Evolutionary conservation across 2,888 invertebrate genomes (phyloP).

Genomic region (Alsophila aescularia): DNA sequence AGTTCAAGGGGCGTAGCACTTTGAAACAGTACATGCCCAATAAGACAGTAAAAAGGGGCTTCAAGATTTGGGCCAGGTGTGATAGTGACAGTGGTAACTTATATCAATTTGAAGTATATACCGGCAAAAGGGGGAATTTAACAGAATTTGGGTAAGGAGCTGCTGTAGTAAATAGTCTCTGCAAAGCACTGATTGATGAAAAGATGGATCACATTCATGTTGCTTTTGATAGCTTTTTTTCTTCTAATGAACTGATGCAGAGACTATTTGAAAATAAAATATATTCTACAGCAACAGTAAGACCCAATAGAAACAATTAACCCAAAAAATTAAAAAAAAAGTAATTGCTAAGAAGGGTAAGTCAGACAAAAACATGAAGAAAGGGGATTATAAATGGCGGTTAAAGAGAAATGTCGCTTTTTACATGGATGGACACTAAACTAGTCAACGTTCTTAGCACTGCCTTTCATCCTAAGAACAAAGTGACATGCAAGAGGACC

Average conservation of each 20-base stretch:
- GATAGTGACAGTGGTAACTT: constrained; percentile 18
- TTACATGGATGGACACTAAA: constrained; percentile 24
- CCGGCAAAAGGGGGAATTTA: constrained; percentile 19
- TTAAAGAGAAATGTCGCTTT: constrained; percentile 25
- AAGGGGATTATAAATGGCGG: constrained; percentile 29
- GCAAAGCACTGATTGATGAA: constrained; percentile 27
- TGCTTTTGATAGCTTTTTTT: constrained; percentile 26
- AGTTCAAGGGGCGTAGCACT: constrained; percentile 25
- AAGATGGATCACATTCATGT: constrained; percentile 24
- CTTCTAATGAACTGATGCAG: constrained; percentile 18
- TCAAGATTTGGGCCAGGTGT: constrained; percentile 22
- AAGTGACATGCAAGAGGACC: constrained; percentile 24
- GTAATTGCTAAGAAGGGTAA: constrained; percentile 16
- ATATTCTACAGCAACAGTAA: constrained; percentile 19
- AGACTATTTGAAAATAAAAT: neutral
- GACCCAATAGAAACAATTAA: constrained; percentile 24
- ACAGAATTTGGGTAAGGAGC: constrained; percentile 29
- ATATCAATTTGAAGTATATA: constrained; percentile 24
- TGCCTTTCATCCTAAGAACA: constrained; percentile 16
- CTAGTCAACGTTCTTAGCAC: constrained; percentile 22
- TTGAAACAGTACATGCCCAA: constrained; percentile 26
- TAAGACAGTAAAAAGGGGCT: constrained; percentile 22
- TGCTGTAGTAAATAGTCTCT: constrained; percentile 26
- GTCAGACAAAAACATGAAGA: constrained; percentile 19
- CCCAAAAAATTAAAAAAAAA: constrained; percentile 21